Percentiles rank a stretch among this genome's conserved stretches.
These are phyloP conservation scores for Corythornis vintsioides DNA, from an alignment of 2,113 vertebrate species.

Conservation along the genomic window DNA sequence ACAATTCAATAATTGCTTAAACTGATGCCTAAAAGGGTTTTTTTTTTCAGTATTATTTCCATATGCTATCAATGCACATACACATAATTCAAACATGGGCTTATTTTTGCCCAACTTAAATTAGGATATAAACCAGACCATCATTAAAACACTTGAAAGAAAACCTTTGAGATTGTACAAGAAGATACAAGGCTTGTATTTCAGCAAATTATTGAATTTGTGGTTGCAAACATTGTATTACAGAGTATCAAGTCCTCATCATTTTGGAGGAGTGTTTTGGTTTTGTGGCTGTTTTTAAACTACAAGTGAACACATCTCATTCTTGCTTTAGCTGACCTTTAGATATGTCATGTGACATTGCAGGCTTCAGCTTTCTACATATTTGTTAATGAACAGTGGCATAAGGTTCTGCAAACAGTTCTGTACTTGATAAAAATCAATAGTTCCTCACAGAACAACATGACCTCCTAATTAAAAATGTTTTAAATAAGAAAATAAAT, in stretches of 20 bases:
- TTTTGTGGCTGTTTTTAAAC: neutral
- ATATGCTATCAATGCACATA: neutral
- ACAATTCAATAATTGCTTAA: neutral
- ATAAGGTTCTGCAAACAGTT: conserved; percentile 42
- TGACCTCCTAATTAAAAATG: neutral
- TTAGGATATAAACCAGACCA: neutral
- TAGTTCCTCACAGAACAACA: neutral
- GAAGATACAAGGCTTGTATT: neutral
- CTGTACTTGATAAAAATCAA: conserved; percentile 49
- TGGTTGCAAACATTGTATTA: neutral
- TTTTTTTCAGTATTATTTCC: neutral
- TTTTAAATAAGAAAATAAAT: neutral
- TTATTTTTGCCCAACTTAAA: neutral
- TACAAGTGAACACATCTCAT: neutral
- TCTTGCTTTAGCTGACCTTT: conserved; percentile 20
- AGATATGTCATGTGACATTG: neutral
- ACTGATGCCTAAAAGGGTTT: neutral
- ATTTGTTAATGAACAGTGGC: neutral
- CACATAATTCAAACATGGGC: neutral
- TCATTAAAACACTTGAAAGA: neutral
- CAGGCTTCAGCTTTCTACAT: neutral
- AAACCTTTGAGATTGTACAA: neutral
- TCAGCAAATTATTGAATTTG: neutral
- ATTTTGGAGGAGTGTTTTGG: neutral
- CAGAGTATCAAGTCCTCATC: neutral